Base-by-base conservation (phyloP, 2,797 vertebrate species). In the Ispidina lecontei region DNA sequence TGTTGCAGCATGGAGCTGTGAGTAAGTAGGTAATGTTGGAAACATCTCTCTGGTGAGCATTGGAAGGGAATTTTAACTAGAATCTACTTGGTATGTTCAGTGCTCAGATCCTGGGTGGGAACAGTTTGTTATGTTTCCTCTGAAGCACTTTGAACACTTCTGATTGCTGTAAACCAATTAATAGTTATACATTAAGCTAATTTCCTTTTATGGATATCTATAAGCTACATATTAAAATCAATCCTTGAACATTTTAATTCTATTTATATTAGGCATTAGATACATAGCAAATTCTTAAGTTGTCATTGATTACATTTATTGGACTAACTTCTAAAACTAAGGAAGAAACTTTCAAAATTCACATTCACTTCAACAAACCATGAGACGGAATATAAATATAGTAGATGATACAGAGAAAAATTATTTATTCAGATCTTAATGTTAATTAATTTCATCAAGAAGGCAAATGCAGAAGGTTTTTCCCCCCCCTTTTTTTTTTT, bases 251-350 rank as follows among this genome's bases (percentile, higher is more conserved):
- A 47, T 64, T 69, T 39, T 5, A 58, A 52, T 76, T 41, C 39
- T 60, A 17, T 72, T 91, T 75, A 47, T 12, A 52, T 60, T 52
- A 73, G 14, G 14, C 20, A 60, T 35, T 26, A 71, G 17, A 71
- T 46, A 23, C 4, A 72, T 62, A 9, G 5, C 14, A 72, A 37
- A 10, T 64, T 89, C 46, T 83, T 28, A 62, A 56, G 29, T 58
- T 68, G 14, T 29, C 33, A 23, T 51, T 89, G 26, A 35, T 44
- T 60, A 56, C 21, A 4, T 55, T 93, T 73, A 62, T 82, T 77
- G 14, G 26, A 70, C 17, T 89, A 74, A 77, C 16, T 83, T 64
- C 37, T 85, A 74, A 87, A 94, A 93, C 62, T 46, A 86, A 83
- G 52, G n/a, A 90, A 59, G 9, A 14, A 69, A 18, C 12, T 87